Percentiles rank a stretch among this genome's conserved stretches.
phyloP scores from a whole-genome alignment of 92 coral and sea anemone species.

The Galaxea fascicularis region DNA sequence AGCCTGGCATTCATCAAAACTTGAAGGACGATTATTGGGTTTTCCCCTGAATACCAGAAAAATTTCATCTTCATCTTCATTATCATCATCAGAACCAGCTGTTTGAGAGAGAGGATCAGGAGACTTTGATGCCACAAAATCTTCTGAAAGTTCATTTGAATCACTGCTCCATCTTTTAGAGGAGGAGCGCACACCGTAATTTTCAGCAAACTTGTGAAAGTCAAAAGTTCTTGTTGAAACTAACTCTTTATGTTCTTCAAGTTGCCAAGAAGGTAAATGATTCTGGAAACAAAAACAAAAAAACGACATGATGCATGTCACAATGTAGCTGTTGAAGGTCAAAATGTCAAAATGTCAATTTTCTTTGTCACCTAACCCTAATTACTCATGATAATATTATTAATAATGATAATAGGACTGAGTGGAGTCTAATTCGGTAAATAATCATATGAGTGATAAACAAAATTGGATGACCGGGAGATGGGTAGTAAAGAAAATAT shows the following conservation, averaged over 20 bases:
- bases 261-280: constrained; percentile 22
- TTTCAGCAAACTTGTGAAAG: constrained; percentile 53
- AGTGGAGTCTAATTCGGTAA: too few relatives aligned
- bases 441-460: too few relatives aligned
- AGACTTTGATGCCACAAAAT: constrained; percentile 31
- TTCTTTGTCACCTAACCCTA: too few relatives aligned
- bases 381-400: too few relatives aligned
- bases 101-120: constrained; percentile 16
- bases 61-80: constrained; percentile 79
- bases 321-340: background rate
- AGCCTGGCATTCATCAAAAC: constrained; percentile 92
- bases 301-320: background rate
- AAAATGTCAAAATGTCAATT: too few relatives aligned
- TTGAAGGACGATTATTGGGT: constrained; percentile 64
- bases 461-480: too few relatives aligned
- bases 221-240: constrained; percentile 36
- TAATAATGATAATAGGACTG: too few relatives aligned
- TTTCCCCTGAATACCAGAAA: constrained; percentile 81
- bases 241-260: constrained; percentile 18
- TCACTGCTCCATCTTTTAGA: constrained; percentile 28
- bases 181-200: background rate
- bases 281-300: constrained; percentile 24
- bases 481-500: too few relatives aligned
- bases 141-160: constrained; percentile 36
- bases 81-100: constrained; percentile 64